phyloP scores from a whole-genome alignment of 2,888 invertebrate genomes.

The Trichogramma evanescens region DNA sequence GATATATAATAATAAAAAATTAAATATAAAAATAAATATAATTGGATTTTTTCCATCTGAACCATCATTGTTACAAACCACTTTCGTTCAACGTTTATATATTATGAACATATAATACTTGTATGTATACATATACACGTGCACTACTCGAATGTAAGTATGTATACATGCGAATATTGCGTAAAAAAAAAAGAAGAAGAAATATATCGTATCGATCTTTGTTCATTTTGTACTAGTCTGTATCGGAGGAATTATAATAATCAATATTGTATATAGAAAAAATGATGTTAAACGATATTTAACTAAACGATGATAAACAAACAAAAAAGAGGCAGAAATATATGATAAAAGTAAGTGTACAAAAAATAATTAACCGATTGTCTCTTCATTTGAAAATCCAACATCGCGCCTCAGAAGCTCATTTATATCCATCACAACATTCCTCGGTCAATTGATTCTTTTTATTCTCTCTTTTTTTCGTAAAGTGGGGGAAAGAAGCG shows the following conservation, averaged over 20 bases:
- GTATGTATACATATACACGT: slow-evolving; percentile 6
- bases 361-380: slow-evolving; percentile 16
- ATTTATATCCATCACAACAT: not conserved
- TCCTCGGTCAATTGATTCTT: not conserved
- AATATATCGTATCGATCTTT: slow-evolving; percentile 22
- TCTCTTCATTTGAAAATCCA: not conserved
- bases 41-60: slow-evolving; percentile 16
- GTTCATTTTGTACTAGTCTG: slow-evolving; percentile 25
- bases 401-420: not conserved
- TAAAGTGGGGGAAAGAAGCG: not conserved
- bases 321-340: slow-evolving; percentile 22
- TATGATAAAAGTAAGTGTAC: slow-evolving; percentile 23
- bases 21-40: slow-evolving; percentile 17
- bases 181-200: not conserved
- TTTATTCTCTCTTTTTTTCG: slow-evolving; percentile 9
- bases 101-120: slow-evolving; percentile 17
- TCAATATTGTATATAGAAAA: slow-evolving; percentile 24
- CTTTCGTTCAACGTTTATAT: slow-evolving; percentile 26
- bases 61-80: slow-evolving; percentile 6
- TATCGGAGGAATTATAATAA: slow-evolving; percentile 22
- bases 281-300: slow-evolving; percentile 24
- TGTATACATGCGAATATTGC: slow-evolving; percentile 5
- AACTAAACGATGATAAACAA: slow-evolving; percentile 20
- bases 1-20: slow-evolving; percentile 5
- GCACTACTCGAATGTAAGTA: not conserved